Base-by-base conservation (phyloP, 2,113 vertebrate species). In the Stigmatopora nigra region DNA sequence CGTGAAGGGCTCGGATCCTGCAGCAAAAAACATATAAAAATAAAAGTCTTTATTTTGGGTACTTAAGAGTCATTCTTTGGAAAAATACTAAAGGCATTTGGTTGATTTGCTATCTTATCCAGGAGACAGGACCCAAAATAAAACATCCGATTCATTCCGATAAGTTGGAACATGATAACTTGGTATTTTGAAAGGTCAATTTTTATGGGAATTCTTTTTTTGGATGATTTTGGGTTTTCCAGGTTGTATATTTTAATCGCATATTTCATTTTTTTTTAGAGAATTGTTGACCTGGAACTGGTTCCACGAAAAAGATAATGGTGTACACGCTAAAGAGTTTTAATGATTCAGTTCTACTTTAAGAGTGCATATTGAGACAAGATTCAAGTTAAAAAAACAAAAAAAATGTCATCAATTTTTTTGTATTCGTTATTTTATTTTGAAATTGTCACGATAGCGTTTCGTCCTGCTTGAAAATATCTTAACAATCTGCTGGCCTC, bases 1-100 rank as follows among this genome's bases (percentile, higher is more conserved):
- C 93, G 0, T 98, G 94, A 35, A 99, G 93, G 1, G 86, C 92
- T 52, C 95, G 94, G 46, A 99, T 92, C 82, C 95, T 98, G 67
- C 57, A 60, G 9, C 58, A 1, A 67, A 20, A 59, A 0, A 17
- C 31, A 70, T 0, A n/a, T n/a, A n/a, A n/a, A n/a, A n/a, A n/a
- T n/a, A n/a, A n/a, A n/a, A 45, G 44, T 31, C 7, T 45, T 45
- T 45, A 0, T 14, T 46, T 46, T 46, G 45, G 11, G 49, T 9
- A 19, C n/a, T 53, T 25, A 2, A n/a, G n/a, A 7, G 49, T 25
- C 20, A 13, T 5, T 55, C 6, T 6, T 31, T 55, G 25, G 2
- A 16, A 25, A 55, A 55, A 31, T 22, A 31, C 53, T 31, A 56
- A 56, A 22, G 13, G 5, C 4, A 25, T 55, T 22, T 31, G 12